Conservation (phyloP, 92 coral and sea anemone species). For the Nematostella vectensis region DNA sequence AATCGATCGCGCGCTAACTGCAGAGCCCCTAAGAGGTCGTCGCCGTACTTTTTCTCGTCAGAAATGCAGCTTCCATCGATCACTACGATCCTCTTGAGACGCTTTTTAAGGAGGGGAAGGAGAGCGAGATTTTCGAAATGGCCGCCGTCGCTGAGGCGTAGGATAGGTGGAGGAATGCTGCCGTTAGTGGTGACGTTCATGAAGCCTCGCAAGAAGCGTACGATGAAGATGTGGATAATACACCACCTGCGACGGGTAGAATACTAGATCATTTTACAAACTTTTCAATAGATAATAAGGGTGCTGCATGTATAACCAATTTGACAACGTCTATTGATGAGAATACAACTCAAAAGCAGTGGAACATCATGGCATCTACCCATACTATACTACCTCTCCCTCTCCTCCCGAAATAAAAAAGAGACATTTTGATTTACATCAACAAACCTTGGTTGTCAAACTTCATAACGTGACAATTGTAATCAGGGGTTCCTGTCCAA, state of each 20-base stretch:
- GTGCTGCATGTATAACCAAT: too few relatives aligned
- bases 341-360: too few relatives aligned
- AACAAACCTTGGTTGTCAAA: too few relatives aligned
- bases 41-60: conserved; percentile 26
- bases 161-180: conserved; percentile 35
- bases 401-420: too few relatives aligned
- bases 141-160: conserved; percentile 65
- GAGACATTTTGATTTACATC: too few relatives aligned
- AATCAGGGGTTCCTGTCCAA: too few relatives aligned
- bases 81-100: conserved; percentile 32
- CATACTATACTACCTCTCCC: too few relatives aligned
- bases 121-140: conserved; percentile 64
- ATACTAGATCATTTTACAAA: too few relatives aligned
- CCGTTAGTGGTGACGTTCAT: conserved; percentile 27
- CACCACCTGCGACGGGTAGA: conserved; percentile 40
- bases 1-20: conserved; percentile 37
- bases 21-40: conserved; percentile 30
- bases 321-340: too few relatives aligned
- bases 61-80: conserved; percentile 35
- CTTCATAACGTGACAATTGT: too few relatives aligned
- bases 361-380: too few relatives aligned
- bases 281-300: too few relatives aligned
- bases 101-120: conserved; percentile 40
- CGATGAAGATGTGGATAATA: conserved; percentile 17
- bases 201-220: conserved; percentile 48